Percentiles rank a stretch among this genome's conserved stretches.
Conservation (phyloP, 2,888 invertebrate genomes). For the Drosophila stalkeri region DNA sequence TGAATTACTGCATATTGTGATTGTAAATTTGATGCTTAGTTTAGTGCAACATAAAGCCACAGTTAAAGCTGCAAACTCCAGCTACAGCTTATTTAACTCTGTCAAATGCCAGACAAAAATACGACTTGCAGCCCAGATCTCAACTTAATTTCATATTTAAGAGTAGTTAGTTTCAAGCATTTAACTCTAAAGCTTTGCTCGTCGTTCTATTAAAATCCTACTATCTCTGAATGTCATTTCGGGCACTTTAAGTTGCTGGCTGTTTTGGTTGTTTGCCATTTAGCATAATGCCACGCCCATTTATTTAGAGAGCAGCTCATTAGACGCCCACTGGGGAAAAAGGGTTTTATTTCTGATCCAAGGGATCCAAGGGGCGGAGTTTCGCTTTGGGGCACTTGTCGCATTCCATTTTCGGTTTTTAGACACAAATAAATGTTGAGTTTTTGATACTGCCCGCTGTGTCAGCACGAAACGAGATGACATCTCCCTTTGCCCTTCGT, state of each 20-base stretch:
- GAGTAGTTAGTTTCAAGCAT: not conserved
- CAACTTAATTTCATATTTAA: not conserved
- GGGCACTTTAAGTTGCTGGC: constrained; percentile 23
- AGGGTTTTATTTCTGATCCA: constrained; percentile 32
- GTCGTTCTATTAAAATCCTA: constrained; percentile 3
- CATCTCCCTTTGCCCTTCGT: constrained; percentile 32
- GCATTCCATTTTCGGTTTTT: constrained; percentile 66
- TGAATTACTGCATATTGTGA: constrained; percentile 13
- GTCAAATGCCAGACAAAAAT: not conserved
- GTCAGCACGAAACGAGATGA: constrained; percentile 66
- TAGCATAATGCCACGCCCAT: constrained; percentile 46
- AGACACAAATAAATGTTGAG: constrained; percentile 62
- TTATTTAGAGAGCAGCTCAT: constrained; percentile 67
- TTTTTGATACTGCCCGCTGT: constrained; percentile 54
- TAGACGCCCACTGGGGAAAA: constrained; percentile 41
- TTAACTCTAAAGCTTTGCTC: not conserved
- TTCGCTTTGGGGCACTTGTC: constrained; percentile 38
- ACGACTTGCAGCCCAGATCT: not conserved
- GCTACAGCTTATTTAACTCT: constrained; percentile 9
- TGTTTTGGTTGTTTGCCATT: constrained; percentile 36
- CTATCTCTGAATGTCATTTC: constrained; percentile 16
- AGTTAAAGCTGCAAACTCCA: constrained; percentile 3
- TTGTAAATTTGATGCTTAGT: constrained; percentile 3
- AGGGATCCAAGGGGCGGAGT: not conserved
- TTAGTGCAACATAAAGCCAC: constrained; percentile 8